Base-by-base conservation (phyloP, 2,888 invertebrate genomes). In the Lissocephala sabroskyi region DNA sequence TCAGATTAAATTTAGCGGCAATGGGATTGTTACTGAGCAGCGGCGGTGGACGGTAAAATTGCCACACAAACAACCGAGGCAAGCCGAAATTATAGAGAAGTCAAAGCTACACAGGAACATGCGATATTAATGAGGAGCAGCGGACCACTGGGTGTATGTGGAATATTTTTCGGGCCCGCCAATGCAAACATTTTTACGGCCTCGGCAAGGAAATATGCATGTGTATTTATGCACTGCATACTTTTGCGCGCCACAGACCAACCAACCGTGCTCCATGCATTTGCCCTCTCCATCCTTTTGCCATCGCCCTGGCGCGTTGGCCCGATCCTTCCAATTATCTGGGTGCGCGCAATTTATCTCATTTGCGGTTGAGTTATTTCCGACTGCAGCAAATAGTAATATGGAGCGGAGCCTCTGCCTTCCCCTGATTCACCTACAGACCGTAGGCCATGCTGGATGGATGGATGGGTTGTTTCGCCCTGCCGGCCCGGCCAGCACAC, bases 311-410 rank as follows among this genome's bases (percentile, higher is more conserved):
- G 10, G 18, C 6, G 18, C 17, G 13, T n/a, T 37, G 37, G 13
- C 19, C 37, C n/a, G 5, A 48, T 32, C 45, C 43, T 51, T 65
- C 66, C 74, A 79, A 79, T 79, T 79, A 80, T 80, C 66, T 74
- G 62, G 59, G 59, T 73, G 62, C 63, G 65, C 59, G 60, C 71
- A 76, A 71, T 79, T 80, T 79, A 80, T 79, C 79, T 80, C 80
- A 76, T 81, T 81, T 81, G 79, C 66, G 77, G 80, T 78, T 79
- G 78, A 79, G 70, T 79, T 79, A 77, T 78, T 78, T 77, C 63
- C 77, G 59, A 65, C 74, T 65, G 70, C 74, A 59, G 68, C 74
- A 62, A 65, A 73, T 71, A 43, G n/a, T 41, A 70, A 56, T 70
- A 49, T 52, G 35, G 45, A 39, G 30, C n/a, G 40, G 40, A 45